Percentiles rank a stretch among this genome's conserved stretches.
phyloP scores from a whole-genome alignment of 1,140 invertebrate genomes.

The Sminthurinus signatus region DNA sequence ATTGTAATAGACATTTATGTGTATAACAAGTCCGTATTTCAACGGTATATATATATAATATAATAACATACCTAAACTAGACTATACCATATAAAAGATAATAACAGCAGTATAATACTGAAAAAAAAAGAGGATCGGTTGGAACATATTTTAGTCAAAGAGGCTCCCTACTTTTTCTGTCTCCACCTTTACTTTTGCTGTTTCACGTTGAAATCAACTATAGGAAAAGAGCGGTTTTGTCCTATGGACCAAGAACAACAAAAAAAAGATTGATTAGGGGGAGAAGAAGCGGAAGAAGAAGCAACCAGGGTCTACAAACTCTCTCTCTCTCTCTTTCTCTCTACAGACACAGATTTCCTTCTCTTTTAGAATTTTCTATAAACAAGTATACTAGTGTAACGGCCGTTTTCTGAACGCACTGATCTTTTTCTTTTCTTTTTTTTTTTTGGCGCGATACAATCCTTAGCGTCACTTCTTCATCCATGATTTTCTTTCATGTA shows the following conservation, averaged over 20 bases:
- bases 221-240: not conserved
- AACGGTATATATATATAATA: no score
- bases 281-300: not conserved
- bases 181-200: no score
- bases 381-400: not conserved
- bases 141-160: slow-evolving; percentile 15
- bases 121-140: not conserved
- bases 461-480: no score
- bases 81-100: no score
- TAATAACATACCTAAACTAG: no score
- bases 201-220: not conserved
- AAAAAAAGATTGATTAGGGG: slow-evolving; percentile 15
- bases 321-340: not conserved
- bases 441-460: not conserved
- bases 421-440: not conserved
- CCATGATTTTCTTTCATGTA: no score
- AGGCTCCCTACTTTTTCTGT: slow-evolving; percentile 6
- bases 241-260: slow-evolving; percentile 4
- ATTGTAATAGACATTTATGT: no score
- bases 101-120: no score
- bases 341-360: not conserved
- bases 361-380: not conserved
- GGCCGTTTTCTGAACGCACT: not conserved
- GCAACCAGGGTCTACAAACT: slow-evolving; percentile 3
- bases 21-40: no score